phyloP scores from a whole-genome alignment of 64 coral and sea anemone species.

The Montipora efflorescens region DNA sequence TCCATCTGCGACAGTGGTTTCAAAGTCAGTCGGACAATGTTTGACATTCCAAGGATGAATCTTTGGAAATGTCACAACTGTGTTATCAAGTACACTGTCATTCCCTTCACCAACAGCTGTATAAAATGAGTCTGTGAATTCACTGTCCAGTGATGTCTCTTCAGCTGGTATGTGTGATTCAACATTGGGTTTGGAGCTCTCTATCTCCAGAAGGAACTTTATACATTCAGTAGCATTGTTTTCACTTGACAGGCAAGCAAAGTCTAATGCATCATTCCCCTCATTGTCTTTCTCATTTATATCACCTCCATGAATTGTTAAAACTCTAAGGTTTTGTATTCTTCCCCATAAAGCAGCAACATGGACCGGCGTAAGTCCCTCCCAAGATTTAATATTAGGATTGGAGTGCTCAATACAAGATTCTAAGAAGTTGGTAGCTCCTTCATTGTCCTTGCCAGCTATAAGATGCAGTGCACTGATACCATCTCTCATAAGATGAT shows the following conservation, averaged over 20 bases:
- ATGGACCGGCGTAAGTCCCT: constrained; percentile 79
- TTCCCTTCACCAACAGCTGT: constrained; percentile 27
- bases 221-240: constrained; percentile 52
- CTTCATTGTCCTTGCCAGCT: constrained; percentile 48
- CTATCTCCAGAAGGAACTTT: constrained; percentile 42
- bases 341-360: constrained; percentile 85
- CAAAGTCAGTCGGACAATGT: neutral
- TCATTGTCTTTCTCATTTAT: constrained; percentile 53
- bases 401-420: constrained; percentile 22
- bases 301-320: constrained; percentile 67
- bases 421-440: constrained; percentile 53
- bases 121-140: constrained; percentile 38
- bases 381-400: constrained; percentile 42
- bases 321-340: constrained; percentile 44
- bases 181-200: neutral
- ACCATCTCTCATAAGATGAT: constrained; percentile 62
- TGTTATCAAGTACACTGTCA: constrained; percentile 60
- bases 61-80: constrained; percentile 69
- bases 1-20: constrained; percentile 63
- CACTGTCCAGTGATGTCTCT: neutral
- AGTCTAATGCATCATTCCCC: constrained; percentile 58
- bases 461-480: constrained; percentile 73
- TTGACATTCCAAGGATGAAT: constrained; percentile 72
- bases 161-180: neutral
- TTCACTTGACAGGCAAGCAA: constrained; percentile 58